Base-by-base conservation (phyloP, 2,113 vertebrate genomes). In the Eurypyga helias region DNA sequence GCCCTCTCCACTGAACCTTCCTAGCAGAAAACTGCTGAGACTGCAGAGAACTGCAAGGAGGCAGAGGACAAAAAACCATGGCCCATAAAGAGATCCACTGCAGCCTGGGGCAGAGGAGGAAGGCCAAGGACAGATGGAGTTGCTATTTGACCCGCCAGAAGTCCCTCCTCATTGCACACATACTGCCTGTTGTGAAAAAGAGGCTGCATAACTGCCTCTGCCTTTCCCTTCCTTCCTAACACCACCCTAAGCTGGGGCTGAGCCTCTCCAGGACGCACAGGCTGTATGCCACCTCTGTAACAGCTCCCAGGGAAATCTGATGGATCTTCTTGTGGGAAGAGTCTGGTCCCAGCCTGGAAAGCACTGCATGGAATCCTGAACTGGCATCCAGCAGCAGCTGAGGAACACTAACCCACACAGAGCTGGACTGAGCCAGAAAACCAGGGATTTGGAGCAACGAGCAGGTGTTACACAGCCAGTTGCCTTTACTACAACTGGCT, bases 191-290 rank as follows among this genome's bases (percentile, higher is more conserved):
- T 46, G 20, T 29, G 24, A 19, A 67, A 87, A 36, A 58, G 11
- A 79, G 46, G 24, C 25, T 79, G 29, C 29, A 29, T 24, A 65
- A 28, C 18, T 29, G 12, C 33, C 41, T 49, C 61, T 54, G 20
- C 54, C 48, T 51, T 85, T 83, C 51, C 52, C 14, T 51, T 62
- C 67, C 46, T 51, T 75, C 33, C 34, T 15, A 51, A 5, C 51
- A 20, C 11, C 33, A 21, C 6, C 7, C 0, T 2, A 26, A 23
- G 64, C 25, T 19, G 21, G 25, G 8, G 17, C 41, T 19, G 20
- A 71, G 48, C 25, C 46, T 77, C 52, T 57, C 46, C 64, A 77
- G 52, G 10, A 46, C 2, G 2, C 13, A 5, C 8, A 41, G 25
- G 11, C 28, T 52, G 38, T 6, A 41, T 61, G 31, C 36, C 49